Percentiles rank a stretch among this genome's conserved stretches.
These are phyloP conservation scores for Drosophila dunni DNA, from an alignment of 1,140 invertebrate genomes.

Conservation along the genomic window DNA sequence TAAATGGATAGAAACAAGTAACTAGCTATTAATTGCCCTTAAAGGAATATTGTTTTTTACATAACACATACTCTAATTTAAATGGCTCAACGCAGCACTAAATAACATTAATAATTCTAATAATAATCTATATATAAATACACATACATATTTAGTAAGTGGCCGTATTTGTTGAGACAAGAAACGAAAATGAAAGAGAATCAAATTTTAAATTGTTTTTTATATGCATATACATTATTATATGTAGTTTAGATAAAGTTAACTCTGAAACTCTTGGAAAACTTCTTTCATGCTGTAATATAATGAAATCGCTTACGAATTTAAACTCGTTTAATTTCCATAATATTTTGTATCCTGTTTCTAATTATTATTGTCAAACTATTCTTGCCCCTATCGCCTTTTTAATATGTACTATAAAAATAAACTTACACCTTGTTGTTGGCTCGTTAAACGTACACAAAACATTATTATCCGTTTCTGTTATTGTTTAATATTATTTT, in stretches of 20 bases:
- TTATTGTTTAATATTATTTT: constrained; percentile 44
- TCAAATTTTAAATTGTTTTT: constrained; percentile 78
- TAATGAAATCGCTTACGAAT: constrained; percentile 75
- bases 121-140: constrained; percentile 54
- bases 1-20: constrained; percentile 45
- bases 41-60: constrained; percentile 75
- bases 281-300: constrained; percentile 70
- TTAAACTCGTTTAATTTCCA: constrained; percentile 72
- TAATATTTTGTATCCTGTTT: constrained; percentile 1
- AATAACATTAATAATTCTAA: constrained; percentile 13
- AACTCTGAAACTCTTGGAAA: constrained; percentile 25
- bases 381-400: constrained; percentile 40
- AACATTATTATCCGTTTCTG: constrained; percentile 39
- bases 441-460: constrained; percentile 55
- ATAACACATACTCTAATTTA: constrained; percentile 61
- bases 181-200: constrained; percentile 4
- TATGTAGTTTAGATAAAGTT: constrained; percentile 27
- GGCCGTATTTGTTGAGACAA: constrained; percentile 58
- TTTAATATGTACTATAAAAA: constrained; percentile 62
- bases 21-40: constrained; percentile 67
- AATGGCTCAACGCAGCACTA: constrained; percentile 37
- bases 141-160: constrained; percentile 60
- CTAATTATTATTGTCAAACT: constrained; percentile 13
- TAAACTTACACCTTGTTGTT: constrained; percentile 65
- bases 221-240: constrained; percentile 51